Conservation (phyloP, 2,888 invertebrate genomes). For the Tenthredo notha region DNA sequence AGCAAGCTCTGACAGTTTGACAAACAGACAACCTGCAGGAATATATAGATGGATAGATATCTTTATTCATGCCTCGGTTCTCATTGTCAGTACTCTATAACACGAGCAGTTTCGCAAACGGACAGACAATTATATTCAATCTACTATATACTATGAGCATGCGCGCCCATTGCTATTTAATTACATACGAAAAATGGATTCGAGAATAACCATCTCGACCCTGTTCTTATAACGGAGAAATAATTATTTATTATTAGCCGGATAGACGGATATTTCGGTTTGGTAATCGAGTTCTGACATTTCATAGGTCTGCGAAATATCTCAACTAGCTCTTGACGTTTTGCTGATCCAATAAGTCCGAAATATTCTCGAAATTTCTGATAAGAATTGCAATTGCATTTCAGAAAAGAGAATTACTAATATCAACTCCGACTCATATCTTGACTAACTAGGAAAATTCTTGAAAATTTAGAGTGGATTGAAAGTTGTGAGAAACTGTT, state of each 20-base stretch:
- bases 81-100: not conserved
- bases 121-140: not conserved
- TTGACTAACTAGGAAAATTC: not conserved
- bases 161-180: not conserved
- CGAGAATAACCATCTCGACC: not conserved
- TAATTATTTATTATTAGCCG: not conserved
- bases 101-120: not conserved
- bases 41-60: constrained; percentile 5
- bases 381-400: not conserved
- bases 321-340: not conserved
- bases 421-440: not conserved
- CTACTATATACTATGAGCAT: not conserved
- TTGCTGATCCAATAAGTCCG: not conserved
- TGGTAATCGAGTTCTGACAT: not conserved
- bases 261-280: not conserved
- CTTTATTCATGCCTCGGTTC: not conserved
- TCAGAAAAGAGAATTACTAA: not conserved
- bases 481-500: not conserved
- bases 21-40: not conserved
- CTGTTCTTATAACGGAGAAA: not conserved
- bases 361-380: not conserved
- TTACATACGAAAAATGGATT: not conserved
- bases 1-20: not conserved
- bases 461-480: not conserved
- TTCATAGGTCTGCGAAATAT: not conserved